Evolutionary conservation across 2,888 invertebrate genomes (phyloP).

Genomic region (Bombylius discolor): DNA sequence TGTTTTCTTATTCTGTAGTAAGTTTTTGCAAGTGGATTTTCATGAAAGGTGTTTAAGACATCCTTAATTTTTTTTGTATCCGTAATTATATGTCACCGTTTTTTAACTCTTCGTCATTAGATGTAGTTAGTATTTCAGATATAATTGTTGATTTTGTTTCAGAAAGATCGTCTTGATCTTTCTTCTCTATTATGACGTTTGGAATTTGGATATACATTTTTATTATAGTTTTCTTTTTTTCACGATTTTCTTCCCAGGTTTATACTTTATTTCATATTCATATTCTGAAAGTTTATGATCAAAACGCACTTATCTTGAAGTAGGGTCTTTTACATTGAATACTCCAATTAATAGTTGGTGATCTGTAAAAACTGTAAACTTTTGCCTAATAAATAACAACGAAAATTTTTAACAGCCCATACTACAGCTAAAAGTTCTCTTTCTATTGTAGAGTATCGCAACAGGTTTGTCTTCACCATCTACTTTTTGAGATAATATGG

Average conservation of each 20-base stretch:
- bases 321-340: background rate
- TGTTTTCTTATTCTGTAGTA: too few species aligned
- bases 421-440: background rate
- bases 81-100: too few species aligned
- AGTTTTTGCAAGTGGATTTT: background rate
- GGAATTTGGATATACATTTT: background rate
- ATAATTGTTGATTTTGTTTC: too few species aligned
- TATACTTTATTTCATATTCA: background rate
- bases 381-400: background rate
- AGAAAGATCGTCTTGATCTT: background rate
- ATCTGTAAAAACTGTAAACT: background rate
- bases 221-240: slow-evolving; percentile 6
- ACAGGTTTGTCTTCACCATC: too few species aligned
- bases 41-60: too few species aligned
- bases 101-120: too few species aligned
- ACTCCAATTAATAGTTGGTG: background rate
- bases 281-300: background rate
- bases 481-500: too few species aligned
- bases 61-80: too few species aligned
- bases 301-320: background rate
- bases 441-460: background rate
- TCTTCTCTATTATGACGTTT: background rate
- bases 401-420: too few species aligned
- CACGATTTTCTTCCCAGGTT: background rate
- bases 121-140: too few species aligned